Evolutionary conservation across 2,797 vertebrate genomes (phyloP), one percentile per base, ranked within the genome.

Genomic region (Acipenser oxyrinchus): DNA sequence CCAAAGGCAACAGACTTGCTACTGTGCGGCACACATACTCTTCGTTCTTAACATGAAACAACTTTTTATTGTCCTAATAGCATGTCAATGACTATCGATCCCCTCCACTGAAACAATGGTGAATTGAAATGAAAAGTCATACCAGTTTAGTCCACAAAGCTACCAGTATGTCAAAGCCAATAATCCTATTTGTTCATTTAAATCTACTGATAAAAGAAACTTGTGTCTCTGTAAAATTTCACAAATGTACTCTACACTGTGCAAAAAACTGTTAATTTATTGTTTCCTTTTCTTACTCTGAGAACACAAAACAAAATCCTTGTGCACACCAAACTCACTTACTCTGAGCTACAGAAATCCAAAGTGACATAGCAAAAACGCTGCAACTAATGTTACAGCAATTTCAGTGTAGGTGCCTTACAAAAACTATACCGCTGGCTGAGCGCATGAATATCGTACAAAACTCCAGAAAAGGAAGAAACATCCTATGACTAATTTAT

Each of bases 51-150:
- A 86, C 82, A 84, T 80, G 82, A 82, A 88, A 72, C 69, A 86
- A 81, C 76, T 79, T 85, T 84, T 87, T 83, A 81, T 83, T 87
- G 85, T 89, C 77, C 86, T 84, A 80, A 81, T 76, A 87, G 86
- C 83, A 88, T 82, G 87, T 87, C 87, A 88, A 81, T 77, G 68
- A 81, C 86, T 87, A 89, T 90, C 82, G 84, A 83, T 89, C 89
- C 83, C 84, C 82, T 82, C 74, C 76, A 82, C 68, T 68, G 77
- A 80, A 82, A 90, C 87, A 90, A 88, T 84, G 80, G 82, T 80
- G 84, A 86, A 89, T 84, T 88, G 85, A 89, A 90, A 87, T 76
- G 85, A 86, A 84, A 89, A 88, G 84, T 82, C 88, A 79, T 80
- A 83, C 83, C 83, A 84, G 78, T 82, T 81, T 77, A 76, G 73